phyloP scores from a whole-genome alignment of 2,888 invertebrate genomes.

The Apamea anceps region DNA sequence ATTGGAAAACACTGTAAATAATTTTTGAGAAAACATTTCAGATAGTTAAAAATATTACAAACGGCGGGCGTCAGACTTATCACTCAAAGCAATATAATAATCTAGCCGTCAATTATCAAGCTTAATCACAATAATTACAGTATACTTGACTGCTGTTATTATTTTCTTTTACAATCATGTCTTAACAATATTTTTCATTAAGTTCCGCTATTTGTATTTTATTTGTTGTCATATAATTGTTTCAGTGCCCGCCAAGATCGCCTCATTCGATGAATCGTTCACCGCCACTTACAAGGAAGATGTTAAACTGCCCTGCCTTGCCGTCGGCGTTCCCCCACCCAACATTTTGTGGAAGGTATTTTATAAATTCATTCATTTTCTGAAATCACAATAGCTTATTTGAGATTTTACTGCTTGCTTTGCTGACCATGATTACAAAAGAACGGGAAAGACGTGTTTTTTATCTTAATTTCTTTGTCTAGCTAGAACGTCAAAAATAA shows the following conservation, averaged over 20 bases:
- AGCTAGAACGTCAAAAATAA: background rate
- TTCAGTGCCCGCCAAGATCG: slow-evolving; percentile 97
- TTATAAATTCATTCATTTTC: background rate
- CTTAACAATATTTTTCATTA: background rate
- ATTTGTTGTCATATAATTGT: slow-evolving; percentile 10
- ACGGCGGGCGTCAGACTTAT: background rate
- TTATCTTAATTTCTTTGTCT: too few relatives aligned
- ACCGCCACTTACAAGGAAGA: slow-evolving; percentile 98
- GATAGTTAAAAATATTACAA: background rate
- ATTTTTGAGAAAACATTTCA: background rate
- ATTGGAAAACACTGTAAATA: background rate
- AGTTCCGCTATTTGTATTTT: too few relatives aligned
- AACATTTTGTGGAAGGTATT: slow-evolving; percentile 96
- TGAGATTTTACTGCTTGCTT: background rate
- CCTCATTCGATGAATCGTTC: slow-evolving; percentile 98
- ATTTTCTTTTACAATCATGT: background rate
- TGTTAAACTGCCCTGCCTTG: slow-evolving; percentile 96
- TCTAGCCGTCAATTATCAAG: background rate
- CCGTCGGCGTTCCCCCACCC: slow-evolving; percentile 97
- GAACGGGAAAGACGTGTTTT: background rate
- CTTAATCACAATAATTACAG: background rate
- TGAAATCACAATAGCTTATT: background rate
- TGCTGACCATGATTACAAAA: background rate
- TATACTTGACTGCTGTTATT: background rate
- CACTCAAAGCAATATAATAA: background rate